Evolutionary conservation across 2,797 vertebrate species (phyloP).

Genomic region (Syngnathus acus): DNA sequence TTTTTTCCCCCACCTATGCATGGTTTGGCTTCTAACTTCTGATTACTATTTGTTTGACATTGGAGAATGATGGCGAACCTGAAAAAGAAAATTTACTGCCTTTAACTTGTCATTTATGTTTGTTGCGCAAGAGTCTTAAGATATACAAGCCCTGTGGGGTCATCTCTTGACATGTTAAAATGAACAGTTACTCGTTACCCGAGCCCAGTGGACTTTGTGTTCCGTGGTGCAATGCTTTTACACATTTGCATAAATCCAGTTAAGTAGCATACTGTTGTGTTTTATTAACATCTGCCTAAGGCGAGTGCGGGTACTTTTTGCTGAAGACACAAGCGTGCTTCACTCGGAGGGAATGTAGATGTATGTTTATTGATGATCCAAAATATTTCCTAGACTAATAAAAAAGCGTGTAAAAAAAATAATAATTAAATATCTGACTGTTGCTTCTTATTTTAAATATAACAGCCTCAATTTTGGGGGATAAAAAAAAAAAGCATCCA

Average conservation of each 20-base stretch:
- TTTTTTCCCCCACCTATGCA: conserved; percentile 27
- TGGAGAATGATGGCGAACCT: neutral
- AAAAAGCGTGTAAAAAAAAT: neutral
- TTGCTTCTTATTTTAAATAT: neutral
- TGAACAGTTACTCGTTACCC: conserved; percentile 26
- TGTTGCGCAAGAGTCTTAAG: conserved; percentile 23
- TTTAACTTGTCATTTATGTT: conserved; percentile 11
- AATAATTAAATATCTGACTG: neutral
- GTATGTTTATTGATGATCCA: neutral
- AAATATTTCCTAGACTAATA: neutral
- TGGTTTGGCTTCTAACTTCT: conserved; percentile 20
- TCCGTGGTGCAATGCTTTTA: conserved; percentile 15
- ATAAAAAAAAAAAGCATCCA: neutral
- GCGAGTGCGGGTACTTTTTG: conserved; percentile 13
- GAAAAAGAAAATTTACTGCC: conserved; percentile 9
- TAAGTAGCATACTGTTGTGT: conserved; percentile 24
- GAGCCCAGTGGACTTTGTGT: conserved; percentile 19
- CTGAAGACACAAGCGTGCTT: conserved; percentile 10
- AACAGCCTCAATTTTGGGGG: neutral
- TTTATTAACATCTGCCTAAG: conserved; percentile 36
- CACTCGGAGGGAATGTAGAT: conserved; percentile 23
- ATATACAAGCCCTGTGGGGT: conserved; percentile 15
- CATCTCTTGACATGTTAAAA: conserved; percentile 32
- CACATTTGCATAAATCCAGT: conserved; percentile 33
- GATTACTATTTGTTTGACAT: no score